Base-by-base conservation (phyloP, 2,113 vertebrate genomes). In the Chaetorhynchus papuensis region DNA sequence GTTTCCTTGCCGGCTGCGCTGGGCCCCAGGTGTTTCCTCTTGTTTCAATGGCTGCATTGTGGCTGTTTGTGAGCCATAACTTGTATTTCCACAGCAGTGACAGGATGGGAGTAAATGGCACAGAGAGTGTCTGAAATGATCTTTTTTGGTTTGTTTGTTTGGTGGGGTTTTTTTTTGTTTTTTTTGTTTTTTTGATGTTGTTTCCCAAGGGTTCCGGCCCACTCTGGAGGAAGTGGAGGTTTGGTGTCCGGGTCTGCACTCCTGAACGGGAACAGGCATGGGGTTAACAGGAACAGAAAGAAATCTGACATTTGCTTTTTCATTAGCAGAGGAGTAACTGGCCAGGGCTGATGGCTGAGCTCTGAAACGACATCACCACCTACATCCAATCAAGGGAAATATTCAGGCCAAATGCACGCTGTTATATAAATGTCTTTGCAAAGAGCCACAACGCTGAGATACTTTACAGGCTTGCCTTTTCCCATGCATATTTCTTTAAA, bases 21-120 rank as follows among this genome's bases (percentile, higher is more conserved):
- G 87, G 47, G 26, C 41, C 27, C 47, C 96, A 96, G 95, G 83
- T 96, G 93, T 76, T 96, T 97, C 96, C 96, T 95, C 95, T 81
- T 37, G 19, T 70, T 70, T 96, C 71, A 91, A n/a, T 60, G 56
- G 60, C 68, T 92, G 33, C 41, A 88, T 60, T 76, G 78, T 83
- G 84, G 59, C 61, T 75, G 41, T 85, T 94, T 41, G n/a, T 87
- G 66, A 90, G 54, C 21, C 56, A 59, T 15, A 83, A 80, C 50
- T 91, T 85, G 2, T 31, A 88, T 94, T 95, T 92, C 79, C 75
- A 95, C 6, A 2, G 61, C 18, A 66, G 47, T 47, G 68, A 74
- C 87, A 95, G 92, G 82, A 90, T 92, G 79, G 75, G 68, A 96
- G 60, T 81, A 89, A 93, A 93, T 56, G 68, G 52, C 60, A 80